Percentiles rank a stretch among this genome's conserved stretches.
Conservation (phyloP, 1,140 invertebrate species). For the Harpegnathos saltator region DNA sequence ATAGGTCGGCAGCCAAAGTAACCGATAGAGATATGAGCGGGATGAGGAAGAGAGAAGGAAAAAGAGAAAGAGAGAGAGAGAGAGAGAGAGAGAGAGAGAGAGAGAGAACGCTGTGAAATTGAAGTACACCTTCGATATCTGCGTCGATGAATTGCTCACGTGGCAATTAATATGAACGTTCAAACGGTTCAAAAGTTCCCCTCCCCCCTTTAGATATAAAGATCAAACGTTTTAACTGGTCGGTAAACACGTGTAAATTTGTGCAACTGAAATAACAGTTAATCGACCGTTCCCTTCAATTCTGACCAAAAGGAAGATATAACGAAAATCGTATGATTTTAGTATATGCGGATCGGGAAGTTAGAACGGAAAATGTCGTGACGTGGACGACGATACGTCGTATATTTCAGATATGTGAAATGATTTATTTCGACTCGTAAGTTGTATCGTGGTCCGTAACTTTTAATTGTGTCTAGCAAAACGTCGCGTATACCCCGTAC, state of each 20-base stretch:
- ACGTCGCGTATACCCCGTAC: background rate
- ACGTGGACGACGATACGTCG: too few relatives aligned
- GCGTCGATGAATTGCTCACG: slow-evolving; percentile 34
- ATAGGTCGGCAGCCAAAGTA: slow-evolving; percentile 26
- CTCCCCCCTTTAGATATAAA: slow-evolving; percentile 40
- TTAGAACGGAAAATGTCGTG: too few relatives aligned
- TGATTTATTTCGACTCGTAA: too few relatives aligned
- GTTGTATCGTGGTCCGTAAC: background rate
- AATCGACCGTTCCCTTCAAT: slow-evolving; percentile 28
- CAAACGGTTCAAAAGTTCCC: slow-evolving; percentile 7
- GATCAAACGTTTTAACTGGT: slow-evolving; percentile 54
- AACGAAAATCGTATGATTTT: background rate
- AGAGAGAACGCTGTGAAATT: slow-evolving; percentile 22
- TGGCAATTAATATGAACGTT: slow-evolving; percentile 36
- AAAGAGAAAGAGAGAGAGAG: background rate
- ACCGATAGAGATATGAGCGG: background rate
- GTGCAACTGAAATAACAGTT: slow-evolving; percentile 25
- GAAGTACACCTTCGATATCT: slow-evolving; percentile 42
- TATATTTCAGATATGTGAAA: too few relatives aligned
- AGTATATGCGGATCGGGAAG: too few relatives aligned
- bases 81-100: background rate
- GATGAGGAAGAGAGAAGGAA: background rate
- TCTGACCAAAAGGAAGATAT: slow-evolving; percentile 1
- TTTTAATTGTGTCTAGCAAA: background rate
- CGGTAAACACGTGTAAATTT: slow-evolving; percentile 45